A percentile compares a stretch with the other conserved stretches of the same genome.
Conservation (phyloP, 2,113 vertebrate species). For the Myotis davidii region DNA sequence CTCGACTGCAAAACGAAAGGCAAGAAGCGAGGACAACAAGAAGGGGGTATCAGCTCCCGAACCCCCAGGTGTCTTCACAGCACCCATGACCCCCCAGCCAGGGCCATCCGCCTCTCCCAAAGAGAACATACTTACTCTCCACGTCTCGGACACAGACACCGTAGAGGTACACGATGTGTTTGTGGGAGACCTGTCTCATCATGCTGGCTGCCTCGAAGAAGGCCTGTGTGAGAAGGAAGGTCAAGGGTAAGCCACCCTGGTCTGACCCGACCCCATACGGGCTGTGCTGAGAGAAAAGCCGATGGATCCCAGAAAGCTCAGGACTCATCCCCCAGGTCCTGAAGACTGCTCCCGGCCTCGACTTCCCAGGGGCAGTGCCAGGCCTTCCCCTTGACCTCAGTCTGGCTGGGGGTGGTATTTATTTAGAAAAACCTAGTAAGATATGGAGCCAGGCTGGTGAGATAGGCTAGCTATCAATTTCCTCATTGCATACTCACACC, state of each 20-base stretch:
- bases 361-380: neutral
- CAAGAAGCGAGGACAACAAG: neutral
- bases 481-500: neutral
- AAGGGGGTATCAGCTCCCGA: neutral
- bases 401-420: neutral
- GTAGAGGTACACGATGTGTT: slow-evolving; percentile 96
- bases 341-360: neutral
- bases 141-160: slow-evolving; percentile 95
- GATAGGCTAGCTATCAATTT: neutral
- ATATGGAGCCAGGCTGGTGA: neutral
- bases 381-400: neutral
- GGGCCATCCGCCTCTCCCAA: neutral
- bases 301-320: neutral
- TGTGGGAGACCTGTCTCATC: slow-evolving; percentile 98
- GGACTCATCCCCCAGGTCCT: neutral
- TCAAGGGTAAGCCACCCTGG: neutral
- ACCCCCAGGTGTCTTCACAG: fast-evolving
- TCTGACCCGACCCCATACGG: neutral
- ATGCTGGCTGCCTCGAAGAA: slow-evolving; percentile 98
- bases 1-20: neutral
- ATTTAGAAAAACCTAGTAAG: neutral
- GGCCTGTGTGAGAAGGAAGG: slow-evolving; percentile 83
- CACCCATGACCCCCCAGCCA: fast-evolving
- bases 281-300: neutral
- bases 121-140: slow-evolving; percentile 91